These are phyloP conservation scores for Archips crataeganus DNA, from an alignment of 2,888 invertebrate species.

Conservation along the genomic window DNA sequence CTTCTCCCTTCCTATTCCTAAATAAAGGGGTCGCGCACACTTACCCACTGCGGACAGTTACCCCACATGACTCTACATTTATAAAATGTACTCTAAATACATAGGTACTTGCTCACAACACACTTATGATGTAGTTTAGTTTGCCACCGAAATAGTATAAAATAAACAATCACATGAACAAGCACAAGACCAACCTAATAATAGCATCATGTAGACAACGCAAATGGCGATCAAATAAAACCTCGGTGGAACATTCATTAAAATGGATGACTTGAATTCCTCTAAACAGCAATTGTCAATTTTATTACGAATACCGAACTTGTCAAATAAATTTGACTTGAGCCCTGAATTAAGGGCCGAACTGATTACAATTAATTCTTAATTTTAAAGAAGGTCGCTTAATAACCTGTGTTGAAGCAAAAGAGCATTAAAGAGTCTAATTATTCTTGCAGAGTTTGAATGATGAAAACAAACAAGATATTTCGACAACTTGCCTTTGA, in stretches of 20 bases:
- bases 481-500: too few species aligned
- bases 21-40: too few species aligned
- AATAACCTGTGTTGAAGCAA: too few species aligned
- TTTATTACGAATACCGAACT: not conserved
- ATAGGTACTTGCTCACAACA: not conserved
- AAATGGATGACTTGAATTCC: not conserved
- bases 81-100: not conserved
- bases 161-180: constrained; percentile 19
- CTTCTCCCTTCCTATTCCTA: too few species aligned
- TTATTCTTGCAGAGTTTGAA: not conserved
- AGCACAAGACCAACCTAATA: constrained; percentile 1
- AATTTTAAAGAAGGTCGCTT: too few species aligned
- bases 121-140: constrained; percentile 35
- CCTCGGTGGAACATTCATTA: not conserved
- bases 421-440: too few species aligned
- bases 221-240: not conserved
- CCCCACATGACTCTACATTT: too few species aligned
- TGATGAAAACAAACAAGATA: too few species aligned
- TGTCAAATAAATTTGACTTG: not conserved
- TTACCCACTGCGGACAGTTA: too few species aligned
- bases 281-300: not conserved
- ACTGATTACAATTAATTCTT: not conserved
- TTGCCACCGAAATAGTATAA: constrained; percentile 30
- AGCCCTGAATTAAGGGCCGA: not conserved
- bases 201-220: constrained; percentile 4